Percentiles rank a stretch among this genome's conserved stretches.
These are phyloP conservation scores for Plusia festucae DNA, from an alignment of 2,888 invertebrate genomes.

Conservation along the genomic window DNA sequence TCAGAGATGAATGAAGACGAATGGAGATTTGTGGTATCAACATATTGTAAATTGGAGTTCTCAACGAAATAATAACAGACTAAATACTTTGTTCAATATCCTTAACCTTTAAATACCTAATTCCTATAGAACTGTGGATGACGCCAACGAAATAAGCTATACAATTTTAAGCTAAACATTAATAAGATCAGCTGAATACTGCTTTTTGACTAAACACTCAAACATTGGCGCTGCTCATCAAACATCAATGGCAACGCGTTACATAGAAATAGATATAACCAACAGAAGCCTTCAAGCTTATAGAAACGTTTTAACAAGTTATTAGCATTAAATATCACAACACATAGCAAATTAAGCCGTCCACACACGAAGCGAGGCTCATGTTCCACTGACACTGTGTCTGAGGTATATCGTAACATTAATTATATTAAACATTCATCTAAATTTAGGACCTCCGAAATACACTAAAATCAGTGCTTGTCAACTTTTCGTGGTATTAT, in stretches of 20 bases:
- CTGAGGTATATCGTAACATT: too few species aligned
- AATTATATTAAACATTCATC: constrained; percentile 1
- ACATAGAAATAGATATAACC: constrained; percentile 72
- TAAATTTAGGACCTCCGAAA: neutral
- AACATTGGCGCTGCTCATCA: constrained; percentile 58
- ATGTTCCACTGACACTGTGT: constrained; percentile 32
- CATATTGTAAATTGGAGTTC: neutral
- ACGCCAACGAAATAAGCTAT: constrained; percentile 53
- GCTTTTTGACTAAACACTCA: constrained; percentile 62
- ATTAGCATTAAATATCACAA: constrained; percentile 81
- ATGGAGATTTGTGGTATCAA: too few species aligned
- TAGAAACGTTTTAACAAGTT: constrained; percentile 64
- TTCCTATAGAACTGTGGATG: constrained; percentile 46
- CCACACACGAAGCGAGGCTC: constrained; percentile 66
- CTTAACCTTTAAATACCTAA: constrained; percentile 27
- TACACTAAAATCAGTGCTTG: too few species aligned
- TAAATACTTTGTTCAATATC: constrained; percentile 7
- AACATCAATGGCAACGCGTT: constrained; percentile 61
- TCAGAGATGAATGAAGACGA: too few species aligned
- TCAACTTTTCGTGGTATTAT: too few species aligned
- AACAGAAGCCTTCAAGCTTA: constrained; percentile 79
- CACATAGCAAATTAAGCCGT: constrained; percentile 82
- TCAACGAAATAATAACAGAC: constrained; percentile 22
- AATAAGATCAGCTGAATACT: constrained; percentile 61
- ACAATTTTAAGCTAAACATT: constrained; percentile 59